phyloP scores from a whole-genome alignment of 2,113 vertebrate species.

The Coptodon rendalli region DNA sequence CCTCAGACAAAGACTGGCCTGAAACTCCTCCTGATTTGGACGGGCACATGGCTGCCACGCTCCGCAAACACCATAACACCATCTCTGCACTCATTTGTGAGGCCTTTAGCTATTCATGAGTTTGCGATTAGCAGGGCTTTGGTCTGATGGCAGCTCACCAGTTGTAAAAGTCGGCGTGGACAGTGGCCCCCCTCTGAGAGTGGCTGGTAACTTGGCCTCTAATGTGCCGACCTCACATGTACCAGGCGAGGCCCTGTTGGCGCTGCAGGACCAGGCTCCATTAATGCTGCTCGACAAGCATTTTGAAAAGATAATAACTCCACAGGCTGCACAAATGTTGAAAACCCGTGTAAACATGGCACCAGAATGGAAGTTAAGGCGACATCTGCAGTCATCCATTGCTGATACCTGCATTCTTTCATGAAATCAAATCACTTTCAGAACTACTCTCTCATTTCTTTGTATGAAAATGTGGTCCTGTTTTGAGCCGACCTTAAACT shows the following conservation, averaged over 20 bases:
- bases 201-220: slow-evolving; percentile 50
- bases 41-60: not conserved
- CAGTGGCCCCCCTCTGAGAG: slow-evolving; percentile 57
- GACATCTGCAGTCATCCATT: not conserved
- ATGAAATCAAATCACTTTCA: slow-evolving; percentile 9
- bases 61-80: slow-evolving; percentile 51
- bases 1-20: slow-evolving; percentile 57
- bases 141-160: slow-evolving; percentile 63
- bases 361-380: slow-evolving; percentile 30
- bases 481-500: not conserved
- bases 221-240: slow-evolving; percentile 65
- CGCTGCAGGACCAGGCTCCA: not conserved
- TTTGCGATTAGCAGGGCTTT: slow-evolving; percentile 64
- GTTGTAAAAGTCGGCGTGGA: slow-evolving; percentile 61
- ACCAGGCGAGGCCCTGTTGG: not conserved
- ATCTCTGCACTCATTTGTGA: slow-evolving; percentile 59
- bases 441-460: not conserved
- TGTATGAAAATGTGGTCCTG: not conserved
- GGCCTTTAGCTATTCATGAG: slow-evolving; percentile 61
- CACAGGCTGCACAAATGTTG: slow-evolving; percentile 42
- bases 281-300: slow-evolving; percentile 17
- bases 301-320: slow-evolving; percentile 38
- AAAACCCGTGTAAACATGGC: slow-evolving; percentile 25
- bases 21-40: slow-evolving; percentile 44
- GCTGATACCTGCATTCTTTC: slow-evolving; percentile 21